A percentile compares a stretch with the other conserved stretches of the same genome.
phyloP scores from a whole-genome alignment of 2,113 vertebrate genomes.

The Aphyosemion australe region DNA sequence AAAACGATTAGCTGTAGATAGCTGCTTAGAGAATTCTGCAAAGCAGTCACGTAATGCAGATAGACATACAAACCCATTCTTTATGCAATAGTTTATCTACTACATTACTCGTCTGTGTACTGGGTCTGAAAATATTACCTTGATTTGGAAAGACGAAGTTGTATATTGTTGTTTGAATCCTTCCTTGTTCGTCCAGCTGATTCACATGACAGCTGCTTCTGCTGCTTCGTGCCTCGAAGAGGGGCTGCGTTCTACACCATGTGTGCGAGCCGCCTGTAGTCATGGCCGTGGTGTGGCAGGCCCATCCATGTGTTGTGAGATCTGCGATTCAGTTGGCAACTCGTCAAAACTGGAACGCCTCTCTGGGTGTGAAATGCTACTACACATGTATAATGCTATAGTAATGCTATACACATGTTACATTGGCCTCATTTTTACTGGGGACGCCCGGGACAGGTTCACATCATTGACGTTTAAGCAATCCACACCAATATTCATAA shows the following conservation, averaged over 20 bases:
- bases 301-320: conserved; percentile 40
- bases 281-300: background rate
- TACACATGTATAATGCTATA: background rate
- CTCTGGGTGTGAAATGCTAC: background rate
- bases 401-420: no score
- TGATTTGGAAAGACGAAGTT: conserved; percentile 21
- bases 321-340: conserved; percentile 19
- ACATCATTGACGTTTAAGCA: no score
- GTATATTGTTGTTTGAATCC: conserved; percentile 60
- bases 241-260: conserved; percentile 10
- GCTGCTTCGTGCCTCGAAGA: conserved; percentile 32
- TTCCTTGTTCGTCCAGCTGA: conserved; percentile 74
- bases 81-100: fast-evolving
- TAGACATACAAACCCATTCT: background rate
- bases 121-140: conserved; percentile 47
- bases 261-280: background rate
- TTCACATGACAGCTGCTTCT: conserved; percentile 73
- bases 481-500: no score
- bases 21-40: conserved; percentile 55
- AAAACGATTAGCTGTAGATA: conserved; percentile 58
- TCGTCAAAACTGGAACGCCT: background rate
- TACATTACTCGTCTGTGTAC: background rate
- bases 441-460: no score
- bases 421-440: no score
- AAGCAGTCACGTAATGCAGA: conserved; percentile 42